Evolutionary conservation across 2,888 invertebrate genomes (phyloP).

Genomic region (Calameuta idolon): DNA sequence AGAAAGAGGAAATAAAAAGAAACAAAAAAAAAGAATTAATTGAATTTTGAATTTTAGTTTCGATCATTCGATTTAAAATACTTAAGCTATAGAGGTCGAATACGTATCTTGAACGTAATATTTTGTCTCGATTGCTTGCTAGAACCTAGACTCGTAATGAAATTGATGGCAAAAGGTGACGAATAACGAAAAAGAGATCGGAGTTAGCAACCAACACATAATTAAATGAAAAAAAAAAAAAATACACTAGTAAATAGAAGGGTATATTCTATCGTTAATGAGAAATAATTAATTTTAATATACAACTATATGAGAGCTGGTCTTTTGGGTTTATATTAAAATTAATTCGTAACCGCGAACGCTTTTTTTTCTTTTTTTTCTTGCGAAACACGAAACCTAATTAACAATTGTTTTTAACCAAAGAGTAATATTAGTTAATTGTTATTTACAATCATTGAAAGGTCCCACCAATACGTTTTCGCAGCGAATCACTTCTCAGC

Average conservation of each 20-base stretch:
- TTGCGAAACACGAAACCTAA: slow-evolving; percentile 27
- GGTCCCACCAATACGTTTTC: slow-evolving; percentile 35
- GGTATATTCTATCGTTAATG: slow-evolving; percentile 12
- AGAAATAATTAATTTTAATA: slow-evolving; percentile 52
- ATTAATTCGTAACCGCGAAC: slow-evolving; percentile 42
- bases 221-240: neutral
- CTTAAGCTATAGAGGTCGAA: slow-evolving; percentile 19
- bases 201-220: slow-evolving; percentile 7
- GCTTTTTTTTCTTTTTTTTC: slow-evolving; percentile 32
- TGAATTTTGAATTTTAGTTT: slow-evolving; percentile 26
- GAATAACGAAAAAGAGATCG: slow-evolving; percentile 4
- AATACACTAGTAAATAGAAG: slow-evolving; percentile 11
- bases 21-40: slow-evolving; percentile 6
- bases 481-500: slow-evolving; percentile 34
- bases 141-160: slow-evolving; percentile 33
- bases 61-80: slow-evolving; percentile 31
- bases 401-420: slow-evolving; percentile 61
- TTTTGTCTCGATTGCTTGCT: slow-evolving; percentile 43
- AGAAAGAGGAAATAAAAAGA: slow-evolving; percentile 1
- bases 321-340: slow-evolving; percentile 54
- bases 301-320: slow-evolving; percentile 53
- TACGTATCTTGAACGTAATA: slow-evolving; percentile 41
- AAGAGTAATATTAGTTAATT: slow-evolving; percentile 58
- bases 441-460: slow-evolving; percentile 7
- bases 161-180: slow-evolving; percentile 13